A percentile compares a stretch with the other conserved stretches of the same genome.
These are phyloP conservation scores for Hyles euphorbiae DNA, from an alignment of 1,140 invertebrate genomes.

Conservation along the genomic window DNA sequence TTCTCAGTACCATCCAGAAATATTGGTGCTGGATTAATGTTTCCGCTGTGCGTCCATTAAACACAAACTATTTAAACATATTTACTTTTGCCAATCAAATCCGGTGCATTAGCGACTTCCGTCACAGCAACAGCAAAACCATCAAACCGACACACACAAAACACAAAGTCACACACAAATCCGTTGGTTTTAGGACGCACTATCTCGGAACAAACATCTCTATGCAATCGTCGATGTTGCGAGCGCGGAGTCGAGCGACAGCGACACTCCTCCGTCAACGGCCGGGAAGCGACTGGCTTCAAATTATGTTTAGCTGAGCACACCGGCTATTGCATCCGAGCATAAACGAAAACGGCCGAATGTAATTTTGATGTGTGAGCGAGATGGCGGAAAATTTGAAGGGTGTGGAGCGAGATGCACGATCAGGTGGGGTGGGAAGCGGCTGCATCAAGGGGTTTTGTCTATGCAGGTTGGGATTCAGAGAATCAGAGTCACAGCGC, in stretches of 20 bases:
- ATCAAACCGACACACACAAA: constrained; percentile 28
- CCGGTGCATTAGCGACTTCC: constrained; percentile 46
- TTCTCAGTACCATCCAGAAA: constrained; percentile 14
- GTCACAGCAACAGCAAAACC: constrained; percentile 33
- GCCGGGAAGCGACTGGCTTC: constrained; percentile 56
- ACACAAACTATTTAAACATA: constrained; percentile 23
- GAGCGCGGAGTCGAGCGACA: constrained; percentile 44
- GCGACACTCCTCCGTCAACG: constrained; percentile 43
- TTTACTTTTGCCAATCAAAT: constrained; percentile 56
- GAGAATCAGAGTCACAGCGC: constrained; percentile 41
- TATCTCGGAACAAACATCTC: constrained; percentile 62
- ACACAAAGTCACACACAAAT: constrained; percentile 48
- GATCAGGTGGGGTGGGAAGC: constrained; percentile 55
- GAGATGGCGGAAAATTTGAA: constrained; percentile 35
- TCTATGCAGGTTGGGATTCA: constrained; percentile 46
- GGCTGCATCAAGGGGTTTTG: constrained; percentile 50
- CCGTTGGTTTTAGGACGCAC: constrained; percentile 47
- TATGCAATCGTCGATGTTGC: constrained; percentile 53
- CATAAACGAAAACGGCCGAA: constrained; percentile 63
- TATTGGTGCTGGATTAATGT: constrained; percentile 16
- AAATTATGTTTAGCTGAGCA: constrained; percentile 55
- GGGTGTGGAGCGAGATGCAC: constrained; percentile 35
- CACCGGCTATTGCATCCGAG: constrained; percentile 67
- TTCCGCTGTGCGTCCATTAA: too few relatives aligned
- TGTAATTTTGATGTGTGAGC: constrained; percentile 54